Evolutionary conservation across 2,888 invertebrate genomes (phyloP).

Genomic region (Nemapogon koenigi): DNA sequence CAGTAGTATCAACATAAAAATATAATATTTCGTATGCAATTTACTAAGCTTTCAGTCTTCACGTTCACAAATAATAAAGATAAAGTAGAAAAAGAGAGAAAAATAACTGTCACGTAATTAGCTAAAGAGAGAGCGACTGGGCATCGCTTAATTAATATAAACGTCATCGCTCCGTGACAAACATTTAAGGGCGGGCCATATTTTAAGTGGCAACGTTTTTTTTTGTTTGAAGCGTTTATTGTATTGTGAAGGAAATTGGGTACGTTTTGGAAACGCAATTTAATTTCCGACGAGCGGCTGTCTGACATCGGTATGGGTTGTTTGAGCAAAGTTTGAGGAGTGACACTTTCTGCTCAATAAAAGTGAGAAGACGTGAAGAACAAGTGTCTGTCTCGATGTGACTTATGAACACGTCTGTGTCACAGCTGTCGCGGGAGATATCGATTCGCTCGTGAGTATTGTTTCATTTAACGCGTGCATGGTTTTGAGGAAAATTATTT

Average conservation of each 20-base stretch:
- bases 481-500: too few relatives aligned
- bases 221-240: constrained; percentile 6
- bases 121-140: constrained; percentile 8
- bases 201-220: constrained; percentile 5
- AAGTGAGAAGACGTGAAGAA: constrained; percentile 6
- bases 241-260: constrained; percentile 8
- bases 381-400: too few relatives aligned
- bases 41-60: too few relatives aligned
- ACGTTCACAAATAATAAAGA: constrained; percentile 6
- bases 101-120: constrained; percentile 8
- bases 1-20: too few relatives aligned
- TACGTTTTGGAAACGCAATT: constrained; percentile 6
- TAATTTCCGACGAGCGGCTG: constrained; percentile 8
- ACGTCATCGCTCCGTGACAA: constrained; percentile 4
- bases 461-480: too few relatives aligned
- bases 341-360: background rate
- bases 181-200: constrained; percentile 5
- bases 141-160: constrained; percentile 9
- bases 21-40: too few relatives aligned
- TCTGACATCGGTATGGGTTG: constrained; percentile 6
- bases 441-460: too few relatives aligned
- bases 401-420: too few relatives aligned
- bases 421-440: too few relatives aligned
- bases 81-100: constrained; percentile 7
- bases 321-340: background rate